A percentile compares a stretch with the other conserved stretches of the same genome.
These are phyloP conservation scores for Trachelipus rathkii DNA, from an alignment of 1,140 invertebrate species.

Conservation along the genomic window DNA sequence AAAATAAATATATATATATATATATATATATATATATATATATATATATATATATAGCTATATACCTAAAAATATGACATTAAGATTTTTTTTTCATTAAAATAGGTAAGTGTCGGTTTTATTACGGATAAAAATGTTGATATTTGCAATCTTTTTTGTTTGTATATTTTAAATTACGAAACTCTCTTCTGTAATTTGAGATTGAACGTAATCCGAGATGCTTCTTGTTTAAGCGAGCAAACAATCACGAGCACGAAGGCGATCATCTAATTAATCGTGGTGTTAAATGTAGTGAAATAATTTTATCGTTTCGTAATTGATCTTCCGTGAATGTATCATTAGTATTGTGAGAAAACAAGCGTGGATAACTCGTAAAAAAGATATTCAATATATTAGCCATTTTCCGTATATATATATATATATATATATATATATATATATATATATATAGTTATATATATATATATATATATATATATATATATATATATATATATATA, in stretches of 20 bases:
- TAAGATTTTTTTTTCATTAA: neutral
- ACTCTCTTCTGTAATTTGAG: too few relatives aligned
- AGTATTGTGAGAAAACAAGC: neutral
- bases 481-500: conserved; percentile 14
- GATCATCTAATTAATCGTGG: too few relatives aligned
- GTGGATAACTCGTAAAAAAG: neutral
- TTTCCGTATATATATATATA: neutral
- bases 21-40: neutral
- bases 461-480: conserved; percentile 14
- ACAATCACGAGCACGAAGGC: too few relatives aligned
- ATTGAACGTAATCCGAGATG: too few relatives aligned
- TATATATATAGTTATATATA: conserved; percentile 4
- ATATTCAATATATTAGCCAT: neutral
- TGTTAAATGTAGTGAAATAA: too few relatives aligned
- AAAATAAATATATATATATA: neutral
- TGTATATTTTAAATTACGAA: too few relatives aligned
- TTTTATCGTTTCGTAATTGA: too few relatives aligned
- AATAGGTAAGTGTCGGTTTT: too few relatives aligned
- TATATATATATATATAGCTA: neutral
- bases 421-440: conserved; percentile 26
- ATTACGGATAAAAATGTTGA: too few relatives aligned
- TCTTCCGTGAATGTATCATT: too few relatives aligned
- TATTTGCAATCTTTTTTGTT: too few relatives aligned
- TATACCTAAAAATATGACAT: neutral
- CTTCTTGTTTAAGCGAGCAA: too few relatives aligned